Evolutionary conservation across 2,797 vertebrate genomes (phyloP).

Genomic region (Paramormyrops hopkinsi): DNA sequence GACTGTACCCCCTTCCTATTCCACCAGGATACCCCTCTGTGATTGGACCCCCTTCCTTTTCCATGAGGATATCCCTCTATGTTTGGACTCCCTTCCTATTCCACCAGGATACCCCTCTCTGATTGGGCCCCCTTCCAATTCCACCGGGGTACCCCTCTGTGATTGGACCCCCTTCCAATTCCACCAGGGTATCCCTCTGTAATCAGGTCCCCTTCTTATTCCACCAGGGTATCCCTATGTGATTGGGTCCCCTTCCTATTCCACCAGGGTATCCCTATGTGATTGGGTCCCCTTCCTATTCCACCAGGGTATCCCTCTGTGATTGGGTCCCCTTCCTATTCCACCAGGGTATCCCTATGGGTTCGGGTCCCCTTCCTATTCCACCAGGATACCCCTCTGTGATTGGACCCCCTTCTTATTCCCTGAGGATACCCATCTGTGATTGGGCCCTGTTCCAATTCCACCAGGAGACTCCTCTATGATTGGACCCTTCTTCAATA

Average conservation of each 20-base stretch:
- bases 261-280: no score
- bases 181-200: not conserved
- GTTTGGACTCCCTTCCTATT: not conserved
- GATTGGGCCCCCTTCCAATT: conserved; percentile 16
- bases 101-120: not conserved
- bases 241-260: no score
- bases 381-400: not conserved
- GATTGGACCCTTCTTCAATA: conserved; percentile 32
- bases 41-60: not conserved
- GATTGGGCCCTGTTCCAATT: conserved; percentile 2
- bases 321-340: no score
- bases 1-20: not conserved
- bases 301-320: no score
- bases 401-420: not conserved
- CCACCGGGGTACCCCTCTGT: conserved; percentile 4
- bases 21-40: not conserved
- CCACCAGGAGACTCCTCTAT: conserved; percentile 6
- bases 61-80: not conserved
- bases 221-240: no score
- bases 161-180: not conserved
- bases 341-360: no score
- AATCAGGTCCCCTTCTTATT: no score
- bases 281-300: no score
- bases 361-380: not conserved
- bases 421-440: conserved; percentile 4